Evolutionary conservation across 2,888 invertebrate species (phyloP).

Genomic region (Stenodera caucasica): DNA sequence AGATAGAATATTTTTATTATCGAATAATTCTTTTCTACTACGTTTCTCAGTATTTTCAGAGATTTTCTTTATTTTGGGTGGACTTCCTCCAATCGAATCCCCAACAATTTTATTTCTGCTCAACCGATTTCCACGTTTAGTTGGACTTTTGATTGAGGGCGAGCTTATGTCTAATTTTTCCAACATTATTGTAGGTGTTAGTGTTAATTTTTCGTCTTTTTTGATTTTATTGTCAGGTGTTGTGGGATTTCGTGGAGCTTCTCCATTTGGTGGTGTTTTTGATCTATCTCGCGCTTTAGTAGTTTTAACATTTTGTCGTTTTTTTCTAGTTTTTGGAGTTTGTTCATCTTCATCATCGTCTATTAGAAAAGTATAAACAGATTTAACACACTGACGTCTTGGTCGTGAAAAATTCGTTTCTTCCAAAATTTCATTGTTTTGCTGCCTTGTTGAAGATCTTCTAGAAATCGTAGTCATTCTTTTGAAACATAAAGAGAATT

Average conservation of each 20-base stretch:
- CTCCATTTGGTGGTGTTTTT: neutral
- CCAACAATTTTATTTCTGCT: constrained; percentile 25
- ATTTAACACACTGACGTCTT: constrained; percentile 13
- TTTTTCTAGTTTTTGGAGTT: neutral
- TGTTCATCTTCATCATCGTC: constrained; percentile 7
- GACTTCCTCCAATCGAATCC: constrained; percentile 17
- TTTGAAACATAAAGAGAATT: too few relatives aligned
- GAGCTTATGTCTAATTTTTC: neutral
- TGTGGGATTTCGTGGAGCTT: neutral
- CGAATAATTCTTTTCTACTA: constrained; percentile 2
- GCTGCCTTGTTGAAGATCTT: constrained; percentile 23
- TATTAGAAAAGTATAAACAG: constrained; percentile 8
- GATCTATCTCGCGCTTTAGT: neutral
- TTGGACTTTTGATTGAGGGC: neutral
- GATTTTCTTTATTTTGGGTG: neutral
- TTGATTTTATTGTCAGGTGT: neutral
- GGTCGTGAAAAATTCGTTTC: constrained; percentile 4
- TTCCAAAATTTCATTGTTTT: constrained; percentile 8
- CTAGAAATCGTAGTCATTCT: constrained; percentile 25
- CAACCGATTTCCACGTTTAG: neutral
- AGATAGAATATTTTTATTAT: constrained; percentile 21
- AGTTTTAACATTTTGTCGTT: neutral
- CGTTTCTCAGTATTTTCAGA: constrained; percentile 16
- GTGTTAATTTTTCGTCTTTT: neutral
- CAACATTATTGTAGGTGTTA: neutral